Evolutionary conservation across 2,113 vertebrate genomes (phyloP), one percentile per base, ranked within the genome.

Genomic region (Ceuthmochares aereus): DNA sequence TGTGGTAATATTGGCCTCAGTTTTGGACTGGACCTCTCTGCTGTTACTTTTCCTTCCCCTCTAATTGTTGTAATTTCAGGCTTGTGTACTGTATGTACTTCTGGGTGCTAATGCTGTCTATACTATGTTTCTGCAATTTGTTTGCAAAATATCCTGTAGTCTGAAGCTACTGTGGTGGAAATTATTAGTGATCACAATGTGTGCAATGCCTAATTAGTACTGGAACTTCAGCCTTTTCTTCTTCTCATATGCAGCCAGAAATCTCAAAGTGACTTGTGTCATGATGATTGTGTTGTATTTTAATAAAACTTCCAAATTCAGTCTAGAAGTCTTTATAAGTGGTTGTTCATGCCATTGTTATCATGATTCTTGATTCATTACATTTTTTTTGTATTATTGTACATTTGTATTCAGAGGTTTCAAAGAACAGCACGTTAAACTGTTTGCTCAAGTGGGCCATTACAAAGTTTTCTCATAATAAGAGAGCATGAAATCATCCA

Each of bases 401-500:
- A 22, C 32, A 32, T 84, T 88, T 51, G 34, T 72, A n/a, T 91
- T 85, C 21, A 26, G 79, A 52, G 34, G 34, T 47, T 95, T 90
- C 60, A 92, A 96, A 78, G 81, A 64, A 14, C 72, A 75, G 80
- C 52, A 51, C 19, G 40, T 37, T 37, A 74, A 60, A 93, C 36
- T 56, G 23, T 91, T 80, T 86, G 59, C 73, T 84, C 64, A 96
- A 95, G 77, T 70, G 89, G 75, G 85, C 93, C 94, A 86, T 86
- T 96, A 91, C 68, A 94, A 83, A 76, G 82, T 87, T 96, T 97
- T 90, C 49, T 92, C 84, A 86, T 76, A 77, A 70, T 34, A 85
- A 84, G 95, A 84, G 34, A 60, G 66, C 90, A 95, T 89, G 91
- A 94, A 94, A 91, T 79, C 66, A 87, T 84, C 85, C 87, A 93